These are phyloP conservation scores for Rousettus leschenaultii DNA, from an alignment of 2,113 vertebrate genomes.

Conservation along the genomic window DNA sequence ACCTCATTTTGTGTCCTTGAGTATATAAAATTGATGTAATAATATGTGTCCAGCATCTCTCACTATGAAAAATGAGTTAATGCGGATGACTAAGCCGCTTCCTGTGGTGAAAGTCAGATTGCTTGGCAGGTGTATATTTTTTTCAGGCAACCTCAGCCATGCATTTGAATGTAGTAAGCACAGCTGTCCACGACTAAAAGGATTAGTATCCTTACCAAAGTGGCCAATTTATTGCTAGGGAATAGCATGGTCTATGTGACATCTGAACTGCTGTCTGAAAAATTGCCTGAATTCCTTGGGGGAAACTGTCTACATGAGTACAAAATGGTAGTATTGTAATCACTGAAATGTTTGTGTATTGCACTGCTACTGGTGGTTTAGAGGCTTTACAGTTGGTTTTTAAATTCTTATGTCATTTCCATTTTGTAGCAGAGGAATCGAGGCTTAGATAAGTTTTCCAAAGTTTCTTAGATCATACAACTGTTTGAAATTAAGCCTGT, in stretches of 20 bases:
- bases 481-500: not conserved
- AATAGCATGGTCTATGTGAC: conserved; percentile 59
- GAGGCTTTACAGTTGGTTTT: not conserved
- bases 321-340: not conserved
- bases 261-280: conserved; percentile 51
- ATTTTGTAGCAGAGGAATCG: not conserved
- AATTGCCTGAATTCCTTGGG: conserved; percentile 55
- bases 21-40: conserved; percentile 41
- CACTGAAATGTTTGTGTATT: conserved; percentile 2
- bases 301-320: conserved; percentile 7
- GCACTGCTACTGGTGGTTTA: not conserved
- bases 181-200: conserved; percentile 28
- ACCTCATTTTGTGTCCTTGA: conserved; percentile 55
- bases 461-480: not conserved
- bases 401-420: not conserved
- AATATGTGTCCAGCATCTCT: conserved; percentile 54
- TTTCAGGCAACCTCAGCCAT: not conserved
- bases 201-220: conserved; percentile 37
- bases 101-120: conserved; percentile 47
- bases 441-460: not conserved
- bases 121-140: conserved; percentile 25
- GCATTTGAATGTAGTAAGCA: conserved; percentile 18
- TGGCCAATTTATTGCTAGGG: conserved; percentile 42
- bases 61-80: conserved; percentile 52
- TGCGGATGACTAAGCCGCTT: conserved; percentile 12